Conservation (phyloP, 2,113 vertebrate species). For the Grallaria varia region DNA sequence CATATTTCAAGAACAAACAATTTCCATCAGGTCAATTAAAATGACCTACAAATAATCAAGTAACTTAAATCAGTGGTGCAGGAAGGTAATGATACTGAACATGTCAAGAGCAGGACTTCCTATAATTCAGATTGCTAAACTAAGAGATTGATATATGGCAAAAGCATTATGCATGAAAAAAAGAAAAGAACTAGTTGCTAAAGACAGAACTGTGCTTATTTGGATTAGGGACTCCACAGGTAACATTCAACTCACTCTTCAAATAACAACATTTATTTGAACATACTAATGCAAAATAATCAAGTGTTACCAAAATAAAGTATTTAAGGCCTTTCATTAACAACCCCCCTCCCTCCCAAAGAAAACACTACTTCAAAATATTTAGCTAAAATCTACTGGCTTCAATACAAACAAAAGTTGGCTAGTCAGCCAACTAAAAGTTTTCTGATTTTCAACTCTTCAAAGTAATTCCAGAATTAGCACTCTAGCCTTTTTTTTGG, state of each 20-base stretch:
- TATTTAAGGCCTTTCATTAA: neutral
- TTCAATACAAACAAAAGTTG: neutral
- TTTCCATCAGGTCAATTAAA: neutral
- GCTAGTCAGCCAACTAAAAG: neutral
- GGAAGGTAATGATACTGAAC: neutral
- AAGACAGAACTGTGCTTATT: neutral
- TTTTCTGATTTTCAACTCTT: neutral
- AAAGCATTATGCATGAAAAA: neutral
- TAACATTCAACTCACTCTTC: neutral
- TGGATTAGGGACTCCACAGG: neutral
- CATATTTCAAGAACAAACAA: neutral
- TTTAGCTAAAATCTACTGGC: neutral
- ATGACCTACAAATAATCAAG: neutral
- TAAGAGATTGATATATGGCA: neutral
- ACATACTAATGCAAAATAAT: neutral
- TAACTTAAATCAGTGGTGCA: neutral
- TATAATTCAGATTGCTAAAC: neutral
- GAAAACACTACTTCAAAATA: neutral
- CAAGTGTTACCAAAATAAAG: neutral
- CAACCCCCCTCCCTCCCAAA: neutral
- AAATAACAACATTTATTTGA: neutral
- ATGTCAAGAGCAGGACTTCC: neutral
- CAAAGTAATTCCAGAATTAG: neutral
- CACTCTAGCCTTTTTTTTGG: neutral
- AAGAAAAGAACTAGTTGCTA: neutral